These are phyloP conservation scores for Hydrolagus colliei DNA, from an alignment of 2,797 vertebrate species.

Conservation along the genomic window DNA sequence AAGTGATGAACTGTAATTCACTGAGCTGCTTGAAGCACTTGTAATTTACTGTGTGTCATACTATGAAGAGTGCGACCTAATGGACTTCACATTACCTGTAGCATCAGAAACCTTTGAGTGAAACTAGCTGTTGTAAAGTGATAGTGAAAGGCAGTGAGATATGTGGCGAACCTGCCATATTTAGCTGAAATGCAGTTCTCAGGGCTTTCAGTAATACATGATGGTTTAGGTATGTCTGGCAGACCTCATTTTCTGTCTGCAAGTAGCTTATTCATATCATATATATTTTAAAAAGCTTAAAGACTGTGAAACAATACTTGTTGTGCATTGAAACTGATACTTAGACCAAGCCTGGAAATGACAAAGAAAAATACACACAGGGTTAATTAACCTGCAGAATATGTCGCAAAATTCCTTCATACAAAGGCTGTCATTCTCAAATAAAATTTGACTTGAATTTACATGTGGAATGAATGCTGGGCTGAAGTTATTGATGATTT, in stretches of 20 bases:
- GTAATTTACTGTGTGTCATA: conserved; percentile 99
- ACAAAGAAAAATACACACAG: background rate
- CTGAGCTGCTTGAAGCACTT: conserved; percentile 97
- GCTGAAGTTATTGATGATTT: background rate
- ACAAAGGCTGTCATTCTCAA: too few species aligned
- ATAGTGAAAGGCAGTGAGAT: conserved; percentile 55
- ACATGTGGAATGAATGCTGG: background rate
- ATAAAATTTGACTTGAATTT: background rate
- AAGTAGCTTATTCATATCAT: background rate
- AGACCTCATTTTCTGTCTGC: conserved; percentile 23
- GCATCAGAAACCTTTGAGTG: conserved; percentile 77
- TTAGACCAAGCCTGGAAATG: background rate
- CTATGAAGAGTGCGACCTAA: conserved; percentile 98
- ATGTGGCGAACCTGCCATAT: conserved; percentile 44
- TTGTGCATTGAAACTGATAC: background rate
- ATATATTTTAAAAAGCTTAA: background rate
- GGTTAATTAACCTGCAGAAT: background rate
- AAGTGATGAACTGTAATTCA: conserved; percentile 99
- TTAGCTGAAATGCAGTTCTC: conserved; percentile 21
- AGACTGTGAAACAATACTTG: background rate
- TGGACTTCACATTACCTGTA: conserved; percentile 94
- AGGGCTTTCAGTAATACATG: conserved; percentile 4
- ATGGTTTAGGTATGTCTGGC: conserved; percentile 10
- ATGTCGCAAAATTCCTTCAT: background rate
- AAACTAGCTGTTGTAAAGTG: conserved; percentile 64